Evolutionary conservation across 2,113 vertebrate genomes (phyloP), one percentile per base, ranked within the genome.

Genomic region (Strix uralensis): DNA sequence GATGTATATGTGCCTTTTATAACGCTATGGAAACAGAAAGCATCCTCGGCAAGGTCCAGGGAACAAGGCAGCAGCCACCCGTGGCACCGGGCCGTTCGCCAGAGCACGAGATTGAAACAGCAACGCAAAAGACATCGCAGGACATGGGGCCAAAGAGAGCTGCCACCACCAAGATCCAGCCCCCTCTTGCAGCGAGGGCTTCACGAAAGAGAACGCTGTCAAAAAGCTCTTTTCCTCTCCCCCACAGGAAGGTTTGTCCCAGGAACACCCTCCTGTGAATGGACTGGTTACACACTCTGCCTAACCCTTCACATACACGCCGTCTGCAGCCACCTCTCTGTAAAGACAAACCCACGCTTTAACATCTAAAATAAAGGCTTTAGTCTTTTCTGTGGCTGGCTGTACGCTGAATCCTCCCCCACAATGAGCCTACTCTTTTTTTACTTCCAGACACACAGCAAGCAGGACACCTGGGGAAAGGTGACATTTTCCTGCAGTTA

Each of bases 1-100:
- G 97, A 98, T 97, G 96, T 98, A 96, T 98, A 98, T 98, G 97
- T 98, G 98, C 97, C 98, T 98, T 98, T 92, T 98, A 97, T 98
- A 98, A 98, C 97, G 97, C 98, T 98, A 98, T 98, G 96, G 97
- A 98, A 98, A 99, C 96, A 73, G 98, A 97, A 96, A 94, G 97
- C 96, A 94, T 97, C 97, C 96, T 98, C 67, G 91, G 96, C 86
- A 46, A 94, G 83, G 79, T 79, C 83, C 81, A 91, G 74, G 83
- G 81, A 92, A 83, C 57, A 44, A 57, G 25, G 40, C 59, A 40
- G 72, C 87, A 72, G 44, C 74, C 75, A 21, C 26, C 3, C 0
- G 2, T 80, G 69, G 38, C 78, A 46, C 46, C 2, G 0, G 36
- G 51, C 83, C 87, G 71, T 80, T 82, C 30, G 3, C 82, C 79